phyloP scores from a whole-genome alignment of 2,113 vertebrate species.

The Catharus bicknelli region DNA sequence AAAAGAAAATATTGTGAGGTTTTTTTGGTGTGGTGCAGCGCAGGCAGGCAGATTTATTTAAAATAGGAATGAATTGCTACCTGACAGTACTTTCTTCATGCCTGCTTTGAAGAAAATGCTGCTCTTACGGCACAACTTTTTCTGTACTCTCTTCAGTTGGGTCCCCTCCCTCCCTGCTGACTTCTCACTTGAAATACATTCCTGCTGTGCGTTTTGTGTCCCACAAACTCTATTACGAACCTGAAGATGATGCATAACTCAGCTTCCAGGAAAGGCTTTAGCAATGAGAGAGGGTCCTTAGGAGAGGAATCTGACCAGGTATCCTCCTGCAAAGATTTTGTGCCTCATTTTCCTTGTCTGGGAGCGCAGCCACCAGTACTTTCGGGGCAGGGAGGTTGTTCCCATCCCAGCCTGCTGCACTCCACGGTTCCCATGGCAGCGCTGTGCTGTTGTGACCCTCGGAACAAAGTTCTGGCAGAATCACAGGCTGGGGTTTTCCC shows the following conservation, averaged over 20 bases:
- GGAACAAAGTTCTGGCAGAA: background rate
- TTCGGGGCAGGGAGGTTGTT: background rate
- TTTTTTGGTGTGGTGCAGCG: background rate
- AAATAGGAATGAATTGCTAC: background rate
- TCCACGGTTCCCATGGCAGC: rapidly evolving
- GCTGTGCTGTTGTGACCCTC: rapidly evolving
- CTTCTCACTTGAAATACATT: background rate
- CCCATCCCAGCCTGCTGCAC: background rate
- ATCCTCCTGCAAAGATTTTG: background rate
- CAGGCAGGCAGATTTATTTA: background rate
- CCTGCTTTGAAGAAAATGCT: background rate
- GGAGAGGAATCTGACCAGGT: background rate
- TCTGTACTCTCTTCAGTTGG: background rate
- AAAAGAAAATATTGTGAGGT: background rate
- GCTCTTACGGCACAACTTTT: background rate
- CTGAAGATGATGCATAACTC: background rate
- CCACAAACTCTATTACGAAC: too few relatives aligned
- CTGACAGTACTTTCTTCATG: background rate
- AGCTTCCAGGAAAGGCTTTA: background rate
- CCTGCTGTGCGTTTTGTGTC: too few relatives aligned
- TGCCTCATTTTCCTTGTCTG: rapidly evolving
- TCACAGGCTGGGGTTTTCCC: background rate
- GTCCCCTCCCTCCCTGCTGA: background rate
- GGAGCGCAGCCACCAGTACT: rapidly evolving
- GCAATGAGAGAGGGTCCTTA: background rate